Percentiles rank a stretch among this genome's conserved stretches.
These are phyloP conservation scores for Podargus strigoides DNA, from an alignment of 2,797 vertebrate genomes.

Conservation along the genomic window DNA sequence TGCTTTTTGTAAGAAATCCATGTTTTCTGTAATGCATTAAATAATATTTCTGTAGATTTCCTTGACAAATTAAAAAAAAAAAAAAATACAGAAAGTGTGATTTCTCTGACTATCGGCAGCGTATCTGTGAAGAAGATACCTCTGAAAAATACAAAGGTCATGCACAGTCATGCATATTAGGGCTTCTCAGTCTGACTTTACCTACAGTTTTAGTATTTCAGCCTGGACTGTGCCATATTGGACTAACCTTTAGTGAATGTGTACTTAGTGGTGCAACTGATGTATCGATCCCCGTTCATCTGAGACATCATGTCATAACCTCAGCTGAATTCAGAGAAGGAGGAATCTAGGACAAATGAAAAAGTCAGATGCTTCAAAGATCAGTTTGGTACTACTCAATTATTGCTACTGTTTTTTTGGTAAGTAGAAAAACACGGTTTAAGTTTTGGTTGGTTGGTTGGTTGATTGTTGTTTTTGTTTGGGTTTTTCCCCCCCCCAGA, in stretches of 20 bases:
- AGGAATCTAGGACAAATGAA: not conserved
- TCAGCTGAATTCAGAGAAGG: not conserved
- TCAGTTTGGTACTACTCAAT: not conserved
- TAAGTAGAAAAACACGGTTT: not conserved
- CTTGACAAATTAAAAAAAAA: not conserved
- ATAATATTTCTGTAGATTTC: not conserved
- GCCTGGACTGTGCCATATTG: not conserved
- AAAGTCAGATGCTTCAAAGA: not conserved
- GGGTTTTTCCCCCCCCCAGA: no score
- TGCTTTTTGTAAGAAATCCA: not conserved
- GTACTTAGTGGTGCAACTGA: not conserved
- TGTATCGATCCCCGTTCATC: not conserved
- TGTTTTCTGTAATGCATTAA: not conserved
- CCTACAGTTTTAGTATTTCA: not conserved
- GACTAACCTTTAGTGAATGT: not conserved
- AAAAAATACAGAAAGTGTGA: accelerated
- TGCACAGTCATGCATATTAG: not conserved
- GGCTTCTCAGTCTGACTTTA: not conserved
- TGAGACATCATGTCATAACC: not conserved
- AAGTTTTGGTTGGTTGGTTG: not conserved
- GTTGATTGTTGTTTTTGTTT: not conserved
- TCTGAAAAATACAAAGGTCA: not conserved
- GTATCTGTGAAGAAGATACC: not conserved
- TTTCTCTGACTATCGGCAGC: not conserved
- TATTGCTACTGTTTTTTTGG: not conserved